Percentiles rank a stretch among this genome's conserved stretches.
phyloP scores from a whole-genome alignment of 1,140 invertebrate species.

The Acromyrmex charruanus region DNA sequence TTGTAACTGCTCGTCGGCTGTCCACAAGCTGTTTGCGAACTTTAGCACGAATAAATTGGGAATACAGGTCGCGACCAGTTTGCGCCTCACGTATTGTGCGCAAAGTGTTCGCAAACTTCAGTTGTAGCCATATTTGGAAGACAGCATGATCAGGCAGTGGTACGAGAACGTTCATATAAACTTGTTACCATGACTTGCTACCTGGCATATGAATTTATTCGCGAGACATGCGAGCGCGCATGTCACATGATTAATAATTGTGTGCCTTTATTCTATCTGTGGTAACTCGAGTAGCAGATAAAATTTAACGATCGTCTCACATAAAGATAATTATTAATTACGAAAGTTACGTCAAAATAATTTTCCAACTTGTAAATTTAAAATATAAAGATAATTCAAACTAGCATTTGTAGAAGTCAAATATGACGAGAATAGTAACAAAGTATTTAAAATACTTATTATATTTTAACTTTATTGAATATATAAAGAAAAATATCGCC shows the following conservation, averaged over 20 bases:
- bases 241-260: constrained; percentile 29
- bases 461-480: background rate
- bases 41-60: constrained; percentile 52
- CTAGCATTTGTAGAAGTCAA: background rate
- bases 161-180: constrained; percentile 35
- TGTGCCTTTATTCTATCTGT: constrained; percentile 2
- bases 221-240: background rate
- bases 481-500: background rate
- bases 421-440: background rate
- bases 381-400: background rate
- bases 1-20: constrained; percentile 51
- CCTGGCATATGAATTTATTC: constrained; percentile 49
- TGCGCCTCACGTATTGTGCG: constrained; percentile 30
- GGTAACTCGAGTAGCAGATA: constrained; percentile 2
- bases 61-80: constrained; percentile 56
- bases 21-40: constrained; percentile 59
- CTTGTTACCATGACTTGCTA: constrained; percentile 20
- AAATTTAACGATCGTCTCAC: constrained; percentile 26
- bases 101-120: constrained; percentile 49
- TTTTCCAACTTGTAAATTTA: background rate
- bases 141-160: constrained; percentile 29
- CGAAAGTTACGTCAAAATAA: background rate
- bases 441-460: background rate
- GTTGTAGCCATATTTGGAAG: constrained; percentile 40
- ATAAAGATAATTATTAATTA: background rate